Evolutionary conservation across 2,888 invertebrate genomes (phyloP), one percentile per base, ranked within the genome.

Genomic region (Ecliptopera silaceata): DNA sequence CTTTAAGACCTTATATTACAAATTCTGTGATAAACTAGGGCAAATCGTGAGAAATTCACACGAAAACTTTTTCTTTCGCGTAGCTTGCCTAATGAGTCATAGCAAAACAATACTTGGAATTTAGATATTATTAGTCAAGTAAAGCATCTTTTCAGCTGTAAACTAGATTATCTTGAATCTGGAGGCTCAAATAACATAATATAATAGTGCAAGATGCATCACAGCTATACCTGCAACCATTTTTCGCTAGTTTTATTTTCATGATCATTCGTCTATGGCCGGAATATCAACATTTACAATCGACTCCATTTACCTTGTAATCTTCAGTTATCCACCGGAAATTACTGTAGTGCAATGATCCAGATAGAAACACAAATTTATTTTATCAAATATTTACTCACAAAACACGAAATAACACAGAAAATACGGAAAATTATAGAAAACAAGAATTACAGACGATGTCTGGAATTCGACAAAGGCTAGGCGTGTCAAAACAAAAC

Each of bases 281-380:
- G 34, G 17, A 17, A 3, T 1, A 17, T 17, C n/a, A 39, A 20
- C 39, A 39, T 36, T 36, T 4, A 39, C 38, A 39, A 20, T 11
- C 39, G 36, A 15, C 15, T 8, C 10, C 15, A 10, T 43, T 52
- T 52, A 52, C 52, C 52, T 52, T 38, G 11, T 36, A 36, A n/a
- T 52, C 13, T 32, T 20, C 31, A 52, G 32, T 20, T 13, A 22
- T 38, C 20, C 22, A 20, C 52, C 18, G 31, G 18, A 11, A 31
- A 15, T n/a, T 20, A 45, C 10, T 15, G 3, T 13, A 36, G 5
- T 18, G 15, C 18, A 1, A 13, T n/a, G 26, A 10, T 26, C 31
- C 31, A 17, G 4, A 2, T n/a, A 32, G 18, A 29, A 11, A 8
- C 15, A 36, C n/a, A 1, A 12, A 32, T 0, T 15, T 12, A 18